Percentiles rank a stretch among this genome's conserved stretches.
phyloP scores from a whole-genome alignment of 2,888 invertebrate genomes.

The Tetheella fluctuosa region DNA sequence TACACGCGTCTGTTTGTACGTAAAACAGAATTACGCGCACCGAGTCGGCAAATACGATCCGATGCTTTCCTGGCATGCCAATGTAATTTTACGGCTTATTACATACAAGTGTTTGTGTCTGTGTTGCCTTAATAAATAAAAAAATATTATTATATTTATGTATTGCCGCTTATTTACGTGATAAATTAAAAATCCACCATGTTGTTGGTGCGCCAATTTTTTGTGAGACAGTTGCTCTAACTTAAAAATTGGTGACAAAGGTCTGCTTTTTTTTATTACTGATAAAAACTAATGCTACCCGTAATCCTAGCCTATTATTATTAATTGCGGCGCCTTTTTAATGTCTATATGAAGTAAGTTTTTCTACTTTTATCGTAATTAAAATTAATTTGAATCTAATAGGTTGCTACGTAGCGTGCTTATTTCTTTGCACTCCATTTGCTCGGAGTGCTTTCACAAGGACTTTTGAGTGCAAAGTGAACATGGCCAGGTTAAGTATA shows the following conservation, averaged over 20 bases:
- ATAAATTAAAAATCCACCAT: too few species aligned
- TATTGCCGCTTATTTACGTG: too few species aligned
- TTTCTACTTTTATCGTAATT: not conserved
- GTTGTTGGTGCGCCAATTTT: too few species aligned
- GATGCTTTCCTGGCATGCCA: slow-evolving; percentile 15
- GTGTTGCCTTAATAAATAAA: too few species aligned
- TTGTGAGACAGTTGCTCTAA: too few species aligned
- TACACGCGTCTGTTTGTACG: slow-evolving; percentile 30
- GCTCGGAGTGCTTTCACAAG: not conserved
- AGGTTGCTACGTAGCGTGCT: not conserved
- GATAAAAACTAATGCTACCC: too few species aligned
- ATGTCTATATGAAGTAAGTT: too few species aligned
- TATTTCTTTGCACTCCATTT: not conserved
- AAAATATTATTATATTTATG: too few species aligned
- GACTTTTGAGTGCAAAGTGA: not conserved
- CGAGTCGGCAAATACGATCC: slow-evolving; percentile 33
- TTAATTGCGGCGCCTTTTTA: too few species aligned
- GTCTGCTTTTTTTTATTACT: too few species aligned
- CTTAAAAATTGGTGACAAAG: too few species aligned
- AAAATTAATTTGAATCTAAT: not conserved
- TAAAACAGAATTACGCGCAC: slow-evolving; percentile 32
- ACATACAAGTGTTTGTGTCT: slow-evolving; percentile 9
- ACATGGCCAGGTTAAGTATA: not conserved
- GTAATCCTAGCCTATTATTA: too few species aligned
- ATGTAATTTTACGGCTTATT: slow-evolving; percentile 19